These are phyloP conservation scores for Cardiocondyla obscurior DNA, from an alignment of 1,140 invertebrate genomes.

Conservation along the genomic window DNA sequence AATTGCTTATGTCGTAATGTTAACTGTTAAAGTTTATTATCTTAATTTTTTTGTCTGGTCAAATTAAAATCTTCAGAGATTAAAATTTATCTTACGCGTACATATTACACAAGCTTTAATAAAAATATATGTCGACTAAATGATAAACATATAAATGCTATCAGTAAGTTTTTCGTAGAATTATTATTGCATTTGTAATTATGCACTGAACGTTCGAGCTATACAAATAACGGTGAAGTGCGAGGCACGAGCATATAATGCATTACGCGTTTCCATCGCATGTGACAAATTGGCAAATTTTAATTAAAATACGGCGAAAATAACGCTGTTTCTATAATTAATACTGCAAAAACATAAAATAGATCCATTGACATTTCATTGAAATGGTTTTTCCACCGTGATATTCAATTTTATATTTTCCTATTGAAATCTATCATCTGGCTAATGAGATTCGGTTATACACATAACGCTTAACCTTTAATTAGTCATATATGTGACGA, in stretches of 20 bases:
- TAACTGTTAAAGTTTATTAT: neutral
- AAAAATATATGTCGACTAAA: neutral
- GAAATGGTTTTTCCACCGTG: neutral
- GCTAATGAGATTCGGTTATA: constrained; percentile 13
- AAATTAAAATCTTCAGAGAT: neutral
- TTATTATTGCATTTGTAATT: constrained; percentile 9
- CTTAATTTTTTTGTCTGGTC: neutral
- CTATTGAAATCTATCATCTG: neutral
- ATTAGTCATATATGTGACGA: neutral
- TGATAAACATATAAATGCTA: neutral
- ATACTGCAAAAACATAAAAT: neutral
- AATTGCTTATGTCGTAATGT: constrained; percentile 5
- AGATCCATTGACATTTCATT: neutral
- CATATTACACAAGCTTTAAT: neutral
- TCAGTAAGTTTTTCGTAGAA: neutral
- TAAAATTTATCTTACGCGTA: neutral
- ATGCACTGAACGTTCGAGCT: neutral
- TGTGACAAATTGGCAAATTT: constrained; percentile 24
- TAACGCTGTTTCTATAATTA: constrained; percentile 13
- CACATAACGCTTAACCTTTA: neutral
- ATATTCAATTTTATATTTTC: neutral
- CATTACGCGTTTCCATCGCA: neutral
- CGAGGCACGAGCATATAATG: constrained; percentile 24
- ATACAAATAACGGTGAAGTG: neutral
- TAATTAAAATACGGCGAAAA: constrained; percentile 4